These are phyloP conservation scores for Urosaurus nigricauda DNA, from an alignment of 2,797 vertebrate genomes.

Conservation along the genomic window DNA sequence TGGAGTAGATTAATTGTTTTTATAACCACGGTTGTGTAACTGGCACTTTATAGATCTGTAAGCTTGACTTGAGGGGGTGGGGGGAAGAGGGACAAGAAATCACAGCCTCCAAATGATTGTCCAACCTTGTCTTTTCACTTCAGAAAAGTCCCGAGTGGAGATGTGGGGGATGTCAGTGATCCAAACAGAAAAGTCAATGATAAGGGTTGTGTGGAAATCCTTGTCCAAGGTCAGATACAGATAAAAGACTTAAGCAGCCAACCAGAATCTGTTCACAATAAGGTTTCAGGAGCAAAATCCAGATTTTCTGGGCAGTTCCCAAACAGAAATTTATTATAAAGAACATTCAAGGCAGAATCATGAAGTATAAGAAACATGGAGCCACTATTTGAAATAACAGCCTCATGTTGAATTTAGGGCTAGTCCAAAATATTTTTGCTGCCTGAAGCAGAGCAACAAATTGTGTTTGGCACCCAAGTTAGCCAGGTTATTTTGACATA, in stretches of 20 bases:
- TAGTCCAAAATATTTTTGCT: background rate
- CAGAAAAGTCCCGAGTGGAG: background rate
- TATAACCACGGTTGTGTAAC: conserved; percentile 14
- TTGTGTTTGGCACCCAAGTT: background rate
- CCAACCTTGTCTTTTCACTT: background rate
- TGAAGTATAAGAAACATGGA: background rate
- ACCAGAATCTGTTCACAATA: background rate
- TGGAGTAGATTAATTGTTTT: conserved; percentile 4
- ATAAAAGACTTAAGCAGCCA: background rate
- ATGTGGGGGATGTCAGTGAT: background rate
- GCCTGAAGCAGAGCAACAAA: background rate
- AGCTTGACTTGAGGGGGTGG: background rate
- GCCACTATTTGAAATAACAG: background rate
- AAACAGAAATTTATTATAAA: background rate
- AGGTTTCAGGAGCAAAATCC: background rate
- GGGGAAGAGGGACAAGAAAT: background rate
- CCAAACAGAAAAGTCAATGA: background rate
- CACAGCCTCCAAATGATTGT: background rate
- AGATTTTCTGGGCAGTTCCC: background rate
- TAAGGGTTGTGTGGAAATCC: background rate
- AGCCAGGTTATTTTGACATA: background rate
- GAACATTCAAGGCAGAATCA: background rate
- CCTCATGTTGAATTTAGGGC: background rate
- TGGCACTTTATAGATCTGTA: background rate
- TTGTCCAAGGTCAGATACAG: background rate